Base-by-base conservation (phyloP, 2,113 vertebrate genomes). In the Leucosticte australis region DNA sequence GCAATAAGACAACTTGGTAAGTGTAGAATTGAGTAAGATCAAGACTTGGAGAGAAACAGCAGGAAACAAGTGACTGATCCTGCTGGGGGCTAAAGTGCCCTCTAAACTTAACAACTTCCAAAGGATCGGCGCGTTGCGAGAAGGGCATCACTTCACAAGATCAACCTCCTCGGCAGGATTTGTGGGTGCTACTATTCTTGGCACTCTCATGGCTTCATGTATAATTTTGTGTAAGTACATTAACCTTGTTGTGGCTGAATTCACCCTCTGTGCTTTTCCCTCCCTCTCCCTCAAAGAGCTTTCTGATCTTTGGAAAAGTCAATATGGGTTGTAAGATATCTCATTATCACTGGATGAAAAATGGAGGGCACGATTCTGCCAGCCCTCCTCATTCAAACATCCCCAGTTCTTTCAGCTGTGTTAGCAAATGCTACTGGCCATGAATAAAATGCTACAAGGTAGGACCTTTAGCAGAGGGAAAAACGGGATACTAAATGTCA, bases 91-190 rank as follows among this genome's bases (percentile, higher is more conserved):
- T 95, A 90, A 90, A 95, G 93, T 86, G 76, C 90, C 94, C 95
- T 96, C 94, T 86, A 93, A 87, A 86, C 87, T 67, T 63, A 96
- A 90, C 82, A 92, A 86, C 92, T 97, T 94, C 92, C 90, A 89
- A 64, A 93, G 60, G 64, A 95, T 81, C 2, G 0, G 80, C 85
- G 84, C 47, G 37, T 90, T 82, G 82, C 0, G 0, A 77, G 56
- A 67, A 94, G 87, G 94, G 91, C 74, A 83, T 83, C 90, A 89
- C 83, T 95, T 92, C 86, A 93, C 46, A 82, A 73, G 83, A 93
- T 87, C 74, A 89, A 68, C 76, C 81, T 92, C 75, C 73, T 68
- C 41, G 4, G 60, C 39, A 82, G 73, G 44, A 91, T 94, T 90
- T 88, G 82, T 86, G 89, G 84, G 89, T 92, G 81, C 73, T 96